Evolutionary conservation across 2,888 invertebrate species (phyloP).

Genomic region (Prenolepis imparis): DNA sequence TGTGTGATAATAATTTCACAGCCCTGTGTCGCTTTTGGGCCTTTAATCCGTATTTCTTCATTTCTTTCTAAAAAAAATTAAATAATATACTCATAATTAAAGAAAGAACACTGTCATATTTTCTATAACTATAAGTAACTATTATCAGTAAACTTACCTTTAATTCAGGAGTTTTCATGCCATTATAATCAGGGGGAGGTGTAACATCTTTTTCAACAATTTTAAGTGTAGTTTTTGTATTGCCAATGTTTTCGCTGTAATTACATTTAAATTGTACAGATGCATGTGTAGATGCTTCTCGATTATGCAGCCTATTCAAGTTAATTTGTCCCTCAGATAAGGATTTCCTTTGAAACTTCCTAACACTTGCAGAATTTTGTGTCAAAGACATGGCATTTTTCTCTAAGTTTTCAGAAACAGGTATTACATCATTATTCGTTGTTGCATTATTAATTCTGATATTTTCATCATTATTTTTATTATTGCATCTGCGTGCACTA

Average conservation of each 20-base stretch:
- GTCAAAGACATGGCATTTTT: background rate
- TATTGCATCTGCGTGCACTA: background rate
- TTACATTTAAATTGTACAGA: slow-evolving; percentile 22
- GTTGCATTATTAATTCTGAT: background rate
- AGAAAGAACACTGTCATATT: background rate
- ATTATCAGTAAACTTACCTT: slow-evolving; percentile 84
- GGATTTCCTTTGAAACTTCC: slow-evolving; percentile 72
- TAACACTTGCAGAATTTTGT: slow-evolving; percentile 34
- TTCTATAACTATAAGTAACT: background rate
- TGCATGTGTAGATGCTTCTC: background rate
- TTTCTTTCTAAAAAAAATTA: slow-evolving; percentile 85
- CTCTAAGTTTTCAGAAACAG: background rate
- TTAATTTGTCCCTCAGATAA: slow-evolving; percentile 68
- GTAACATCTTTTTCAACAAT: slow-evolving; percentile 81
- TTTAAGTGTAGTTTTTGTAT: background rate
- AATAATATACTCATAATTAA: slow-evolving; percentile 1
- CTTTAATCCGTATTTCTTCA: slow-evolving; percentile 87
- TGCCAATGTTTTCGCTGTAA: slow-evolving; percentile 9
- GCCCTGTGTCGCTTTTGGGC: slow-evolving; percentile 87
- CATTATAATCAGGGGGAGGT: slow-evolving; percentile 87
- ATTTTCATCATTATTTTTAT: slow-evolving; percentile 11
- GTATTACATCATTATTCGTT: background rate
- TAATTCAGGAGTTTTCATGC: slow-evolving; percentile 87
- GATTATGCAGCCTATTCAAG: slow-evolving; percentile 18
- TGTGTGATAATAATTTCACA: slow-evolving; percentile 87